Evolutionary conservation across 2,113 vertebrate species (phyloP).

Genomic region (Equus quagga): DNA sequence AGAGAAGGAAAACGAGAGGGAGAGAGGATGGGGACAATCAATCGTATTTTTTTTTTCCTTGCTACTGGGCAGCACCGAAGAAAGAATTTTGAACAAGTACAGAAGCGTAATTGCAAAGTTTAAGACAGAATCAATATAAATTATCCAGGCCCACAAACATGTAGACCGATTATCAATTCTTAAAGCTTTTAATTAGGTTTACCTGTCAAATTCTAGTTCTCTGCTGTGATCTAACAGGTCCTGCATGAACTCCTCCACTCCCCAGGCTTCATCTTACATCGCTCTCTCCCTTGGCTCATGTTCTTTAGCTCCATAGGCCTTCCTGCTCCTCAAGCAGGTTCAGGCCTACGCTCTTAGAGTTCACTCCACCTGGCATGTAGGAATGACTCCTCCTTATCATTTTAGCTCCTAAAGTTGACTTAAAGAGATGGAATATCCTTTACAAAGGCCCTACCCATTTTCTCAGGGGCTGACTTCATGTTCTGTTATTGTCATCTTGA

Average conservation of each 20-base stretch:
- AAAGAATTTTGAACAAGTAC: neutral
- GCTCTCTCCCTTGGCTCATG: neutral
- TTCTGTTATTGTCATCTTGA: neutral
- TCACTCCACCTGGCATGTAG: neutral
- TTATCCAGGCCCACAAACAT: neutral
- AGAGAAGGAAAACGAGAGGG: neutral
- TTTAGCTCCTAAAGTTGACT: neutral
- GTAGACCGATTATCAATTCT: neutral
- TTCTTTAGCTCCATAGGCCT: too few species aligned
- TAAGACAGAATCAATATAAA: neutral
- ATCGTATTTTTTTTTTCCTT: neutral
- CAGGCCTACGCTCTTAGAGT: neutral
- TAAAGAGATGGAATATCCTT: neutral
- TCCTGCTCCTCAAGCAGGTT: neutral
- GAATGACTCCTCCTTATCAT: neutral
- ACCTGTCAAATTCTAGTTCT: neutral
- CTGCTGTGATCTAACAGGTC: too few species aligned
- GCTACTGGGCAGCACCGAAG: neutral
- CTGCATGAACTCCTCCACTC: rapidly evolving
- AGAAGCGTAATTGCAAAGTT: neutral
- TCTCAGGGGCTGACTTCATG: neutral
- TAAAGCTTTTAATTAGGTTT: neutral
- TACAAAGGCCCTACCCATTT: neutral
- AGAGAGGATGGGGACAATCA: neutral
- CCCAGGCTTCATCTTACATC: neutral